Evolutionary conservation across 2,113 vertebrate genomes (phyloP), one percentile per base, ranked within the genome.

Genomic region (Corythornis madagascariensis): DNA sequence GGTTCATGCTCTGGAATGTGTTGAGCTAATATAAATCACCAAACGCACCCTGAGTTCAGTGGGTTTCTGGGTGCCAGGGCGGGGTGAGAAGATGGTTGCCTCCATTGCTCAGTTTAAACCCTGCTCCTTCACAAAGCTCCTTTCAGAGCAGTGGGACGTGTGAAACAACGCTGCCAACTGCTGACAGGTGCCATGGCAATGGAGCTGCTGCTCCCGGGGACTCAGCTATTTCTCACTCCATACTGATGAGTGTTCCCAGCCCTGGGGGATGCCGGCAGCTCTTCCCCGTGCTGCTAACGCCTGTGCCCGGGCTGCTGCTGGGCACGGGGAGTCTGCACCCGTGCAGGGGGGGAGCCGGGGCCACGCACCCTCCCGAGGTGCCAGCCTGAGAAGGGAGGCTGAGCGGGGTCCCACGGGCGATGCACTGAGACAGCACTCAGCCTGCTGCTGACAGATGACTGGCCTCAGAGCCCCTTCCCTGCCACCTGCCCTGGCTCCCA

Each of bases 171-270:
- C 72, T 33, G 22, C 0, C 16, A 87, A 16, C 85, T 79, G 84
- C 95, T 93, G 95, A 55, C 94, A 94, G 94, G 86, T 88, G 38
- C 92, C 91, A 86, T 83, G 92, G 94, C 94, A 93, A 95, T 91
- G 90, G 87, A 72, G 70, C 90, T 69, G 85, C 77, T 82, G n/a
- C 88, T 85, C 82, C 88, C 24, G 0, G 15, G 19, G 38, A 43
- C 92, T 85, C 11, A 89, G n/a, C 88, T 74, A 3, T 28, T 64
- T 59, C 10, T 55, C 88, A 64, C 82, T 84, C 82, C 71, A 28
- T 84, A 65, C 47, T 64, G 33, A 74, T 82, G 94, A 85, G 81
- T 6, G 28, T 71, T 92, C 82, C 90, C 78, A 35, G 70, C 69
- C 69, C 88, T 11, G 20, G 69, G 4, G 90, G 90, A 52, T 28